Evolutionary conservation across 1,140 invertebrate genomes (phyloP).

Genomic region (Tribolium castaneum): DNA sequence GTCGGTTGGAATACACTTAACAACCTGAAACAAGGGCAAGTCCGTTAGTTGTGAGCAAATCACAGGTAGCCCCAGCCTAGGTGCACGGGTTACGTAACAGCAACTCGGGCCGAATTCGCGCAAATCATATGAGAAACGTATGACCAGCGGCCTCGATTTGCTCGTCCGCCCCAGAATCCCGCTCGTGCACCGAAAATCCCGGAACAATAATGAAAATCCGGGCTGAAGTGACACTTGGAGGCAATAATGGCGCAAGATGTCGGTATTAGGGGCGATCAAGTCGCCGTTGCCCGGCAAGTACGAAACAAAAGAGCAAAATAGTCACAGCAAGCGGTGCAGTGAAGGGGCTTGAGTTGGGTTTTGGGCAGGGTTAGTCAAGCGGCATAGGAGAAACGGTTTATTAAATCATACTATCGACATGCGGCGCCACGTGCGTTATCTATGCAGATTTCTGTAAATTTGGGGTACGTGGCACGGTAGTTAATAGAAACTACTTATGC

Average conservation of each 20-base stretch:
- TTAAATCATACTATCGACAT: too few species aligned
- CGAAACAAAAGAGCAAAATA: constrained; percentile 22
- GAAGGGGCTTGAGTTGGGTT: background rate
- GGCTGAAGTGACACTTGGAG: background rate
- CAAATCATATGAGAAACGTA: constrained; percentile 8
- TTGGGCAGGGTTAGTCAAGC: too few species aligned
- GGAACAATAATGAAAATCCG: background rate
- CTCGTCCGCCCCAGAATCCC: background rate
- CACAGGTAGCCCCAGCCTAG: background rate
- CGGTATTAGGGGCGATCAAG: background rate
- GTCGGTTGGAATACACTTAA: constrained; percentile 42
- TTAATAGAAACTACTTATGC: too few species aligned
- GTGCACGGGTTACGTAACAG: constrained; percentile 30
- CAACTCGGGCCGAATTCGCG: background rate
- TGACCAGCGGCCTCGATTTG: background rate
- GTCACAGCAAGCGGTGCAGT: background rate
- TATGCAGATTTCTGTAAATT: too few species aligned
- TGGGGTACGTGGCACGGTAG: too few species aligned
- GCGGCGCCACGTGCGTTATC: too few species aligned
- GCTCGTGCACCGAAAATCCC: background rate
- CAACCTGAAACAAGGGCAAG: constrained; percentile 43
- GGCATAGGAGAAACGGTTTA: too few species aligned
- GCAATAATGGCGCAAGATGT: constrained; percentile 36
- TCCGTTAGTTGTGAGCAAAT: background rate
- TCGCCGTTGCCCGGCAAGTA: background rate